Evolutionary conservation across 2,113 vertebrate species (phyloP).

Genomic region (Rhea americana): DNA sequence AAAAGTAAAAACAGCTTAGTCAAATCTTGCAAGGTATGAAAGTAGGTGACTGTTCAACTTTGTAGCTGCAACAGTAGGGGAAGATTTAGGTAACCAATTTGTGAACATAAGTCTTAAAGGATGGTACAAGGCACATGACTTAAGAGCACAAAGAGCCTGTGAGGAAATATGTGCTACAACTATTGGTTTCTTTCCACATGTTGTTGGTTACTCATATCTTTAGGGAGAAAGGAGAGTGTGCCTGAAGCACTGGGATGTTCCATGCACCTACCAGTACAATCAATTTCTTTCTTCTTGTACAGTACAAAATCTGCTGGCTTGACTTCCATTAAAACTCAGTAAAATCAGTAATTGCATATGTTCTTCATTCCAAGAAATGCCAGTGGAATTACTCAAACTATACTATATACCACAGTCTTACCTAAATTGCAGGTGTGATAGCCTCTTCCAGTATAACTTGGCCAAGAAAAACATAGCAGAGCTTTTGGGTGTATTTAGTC

Average conservation of each 20-base stretch:
- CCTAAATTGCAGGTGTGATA: accelerated
- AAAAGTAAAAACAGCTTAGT: too few relatives aligned
- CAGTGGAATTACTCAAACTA: background rate
- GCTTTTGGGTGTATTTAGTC: background rate
- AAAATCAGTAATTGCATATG: background rate
- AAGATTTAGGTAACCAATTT: too few relatives aligned
- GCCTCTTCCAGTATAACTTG: accelerated
- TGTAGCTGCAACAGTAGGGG: too few relatives aligned
- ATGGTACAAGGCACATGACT: too few relatives aligned
- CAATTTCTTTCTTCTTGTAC: background rate
- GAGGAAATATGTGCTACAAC: too few relatives aligned
- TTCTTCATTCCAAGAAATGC: background rate
- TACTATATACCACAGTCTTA: background rate
- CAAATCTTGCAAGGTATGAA: too few relatives aligned
- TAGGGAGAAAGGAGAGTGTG: background rate
- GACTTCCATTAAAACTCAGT: background rate
- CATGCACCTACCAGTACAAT: background rate
- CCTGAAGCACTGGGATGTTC: background rate
- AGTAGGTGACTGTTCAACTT: too few relatives aligned
- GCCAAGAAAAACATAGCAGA: background rate
- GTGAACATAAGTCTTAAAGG: too few relatives aligned
- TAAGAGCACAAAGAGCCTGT: too few relatives aligned
- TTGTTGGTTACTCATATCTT: too few relatives aligned
- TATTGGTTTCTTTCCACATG: too few relatives aligned
- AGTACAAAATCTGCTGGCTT: background rate